These are phyloP conservation scores for Cacoxenus indagator DNA, from an alignment of 2,888 invertebrate genomes.

Conservation along the genomic window DNA sequence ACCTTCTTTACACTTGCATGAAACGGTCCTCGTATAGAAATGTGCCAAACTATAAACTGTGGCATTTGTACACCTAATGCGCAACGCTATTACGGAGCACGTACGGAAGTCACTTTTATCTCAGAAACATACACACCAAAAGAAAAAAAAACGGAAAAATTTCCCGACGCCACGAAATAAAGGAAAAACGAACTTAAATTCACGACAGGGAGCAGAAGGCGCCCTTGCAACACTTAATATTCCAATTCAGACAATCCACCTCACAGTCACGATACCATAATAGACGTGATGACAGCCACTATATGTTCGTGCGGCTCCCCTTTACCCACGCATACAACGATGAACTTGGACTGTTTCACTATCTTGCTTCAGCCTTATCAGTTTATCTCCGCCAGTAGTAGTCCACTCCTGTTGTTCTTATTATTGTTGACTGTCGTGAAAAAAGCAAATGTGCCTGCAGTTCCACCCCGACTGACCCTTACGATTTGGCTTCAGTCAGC, in stretches of 20 bases:
- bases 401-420: conserved; percentile 18
- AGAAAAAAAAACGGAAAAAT: neutral
- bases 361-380: neutral
- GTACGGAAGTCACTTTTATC: conserved; percentile 60
- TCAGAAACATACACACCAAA: neutral
- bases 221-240: conserved; percentile 56
- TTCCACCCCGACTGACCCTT: conserved; percentile 22
- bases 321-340: neutral
- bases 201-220: neutral
- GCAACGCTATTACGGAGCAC: conserved; percentile 44
- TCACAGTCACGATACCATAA: conserved; percentile 26
- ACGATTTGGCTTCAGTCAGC: conserved; percentile 10
- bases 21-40: neutral
- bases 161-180: no score
- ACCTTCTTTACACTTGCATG: no score
- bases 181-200: neutral
- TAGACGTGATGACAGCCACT: conserved; percentile 53
- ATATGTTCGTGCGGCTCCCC: conserved; percentile 4
- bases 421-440: conserved; percentile 28
- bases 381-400: neutral
- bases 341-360: neutral
- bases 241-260: conserved; percentile 23
- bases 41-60: conserved; percentile 11
- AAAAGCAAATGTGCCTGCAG: conserved; percentile 22
- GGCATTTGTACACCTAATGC: conserved; percentile 35